Base-by-base conservation (phyloP, 2,113 vertebrate genomes). In the Perca flavescens region DNA sequence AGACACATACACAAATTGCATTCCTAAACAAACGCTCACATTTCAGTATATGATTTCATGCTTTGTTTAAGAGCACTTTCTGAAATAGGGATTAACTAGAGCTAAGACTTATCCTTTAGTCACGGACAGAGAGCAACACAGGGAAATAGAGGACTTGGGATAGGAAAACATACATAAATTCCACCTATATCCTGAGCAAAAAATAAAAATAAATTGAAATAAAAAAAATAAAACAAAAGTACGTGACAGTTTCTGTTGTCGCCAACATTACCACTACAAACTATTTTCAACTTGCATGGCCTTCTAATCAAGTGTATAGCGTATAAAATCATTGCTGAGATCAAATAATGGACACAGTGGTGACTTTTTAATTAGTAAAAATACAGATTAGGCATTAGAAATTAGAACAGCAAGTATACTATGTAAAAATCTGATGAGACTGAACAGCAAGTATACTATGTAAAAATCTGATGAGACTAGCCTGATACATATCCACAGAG, bases 61-160 rank as follows among this genome's bases (percentile, higher is more conserved):
- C 2, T 49, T 82, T 83, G 60, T 82, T 74, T 79, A 34, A 52
- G 21, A 66, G 80, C 22, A 50, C 21, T 56, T 46, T 62, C 69
- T 64, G 46, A 83, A 74, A 84, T 83, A 52, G 21, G 82, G 87
- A 92, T 91, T 85, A 86, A 70, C 9, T 70, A 16, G 15, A 53
- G 69, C 67, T 77, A 69, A 80, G 54, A 64, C 36, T 80, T 87
- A 87, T 88, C 79, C 62, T 63, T 64, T n/a, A 25, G 52, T 62
- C 47, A 54, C 7, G 17, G 47, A 54, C 58, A 64, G 72, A 69
- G 12, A 65, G 34, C 69, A 68, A 82, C n/a, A 60, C n/a, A 6
- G 16, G n/a, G 15, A 77, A 13, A 46, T 14, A 52, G n/a, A 43
- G 47, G 34, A 28, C 19, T 21, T 62, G 19, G 52, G 19, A 64